phyloP scores from a whole-genome alignment of 2,113 vertebrate species.

The Dicentrarchus labrax region DNA sequence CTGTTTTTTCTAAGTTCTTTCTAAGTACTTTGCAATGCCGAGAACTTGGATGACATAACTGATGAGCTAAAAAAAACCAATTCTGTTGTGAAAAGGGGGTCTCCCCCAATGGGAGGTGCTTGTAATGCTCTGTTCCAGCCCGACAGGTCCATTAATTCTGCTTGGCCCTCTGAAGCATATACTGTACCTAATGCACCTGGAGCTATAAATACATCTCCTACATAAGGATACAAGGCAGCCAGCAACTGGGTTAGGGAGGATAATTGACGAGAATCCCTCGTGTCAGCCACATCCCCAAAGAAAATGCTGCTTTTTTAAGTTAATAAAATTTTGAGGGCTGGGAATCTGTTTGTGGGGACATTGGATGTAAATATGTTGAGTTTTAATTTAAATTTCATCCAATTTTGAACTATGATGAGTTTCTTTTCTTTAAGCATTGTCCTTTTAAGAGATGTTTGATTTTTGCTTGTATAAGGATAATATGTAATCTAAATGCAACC shows the following conservation, averaged over 20 bases:
- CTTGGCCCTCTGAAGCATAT: slow-evolving; percentile 68
- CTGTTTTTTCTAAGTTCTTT: neutral
- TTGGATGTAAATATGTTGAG: neutral
- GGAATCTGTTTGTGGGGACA: neutral
- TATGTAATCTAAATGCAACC: slow-evolving; percentile 9
- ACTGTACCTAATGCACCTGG: slow-evolving; percentile 79
- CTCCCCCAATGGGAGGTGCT: slow-evolving; percentile 67
- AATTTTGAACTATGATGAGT: too few relatives aligned
- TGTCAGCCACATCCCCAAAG: slow-evolving; percentile 43
- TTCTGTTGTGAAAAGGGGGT: slow-evolving; percentile 63
- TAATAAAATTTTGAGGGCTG: slow-evolving; percentile 47
- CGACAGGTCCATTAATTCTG: slow-evolving; percentile 79
- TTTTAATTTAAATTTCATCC: neutral
- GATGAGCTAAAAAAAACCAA: slow-evolving; percentile 32
- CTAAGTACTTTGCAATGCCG: neutral
- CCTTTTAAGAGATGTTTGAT: neutral
- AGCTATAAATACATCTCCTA: slow-evolving; percentile 84
- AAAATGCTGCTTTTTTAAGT: slow-evolving; percentile 44
- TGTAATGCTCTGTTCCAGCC: slow-evolving; percentile 49
- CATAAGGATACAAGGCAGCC: slow-evolving; percentile 74
- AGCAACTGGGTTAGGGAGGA: slow-evolving; percentile 81
- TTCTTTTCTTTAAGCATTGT: neutral
- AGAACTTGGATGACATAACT: slow-evolving; percentile 21
- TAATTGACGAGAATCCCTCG: slow-evolving; percentile 65
- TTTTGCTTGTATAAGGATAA: neutral